A percentile compares a stretch with the other conserved stretches of the same genome.
Conservation (phyloP, 2,888 invertebrate species). For the Phalera bucephala region DNA sequence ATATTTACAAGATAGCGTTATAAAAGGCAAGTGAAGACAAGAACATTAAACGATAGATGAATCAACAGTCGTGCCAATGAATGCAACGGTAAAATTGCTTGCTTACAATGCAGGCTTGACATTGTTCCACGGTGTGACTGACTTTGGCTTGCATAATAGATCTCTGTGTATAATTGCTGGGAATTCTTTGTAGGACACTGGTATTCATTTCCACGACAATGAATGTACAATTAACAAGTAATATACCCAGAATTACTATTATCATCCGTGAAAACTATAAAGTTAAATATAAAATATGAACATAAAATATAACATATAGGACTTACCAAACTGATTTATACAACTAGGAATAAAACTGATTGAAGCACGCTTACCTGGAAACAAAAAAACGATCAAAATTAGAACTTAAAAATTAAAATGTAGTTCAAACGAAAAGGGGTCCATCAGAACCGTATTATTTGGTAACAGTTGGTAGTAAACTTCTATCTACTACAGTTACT, state of each 20-base stretch:
- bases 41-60: constrained; percentile 34
- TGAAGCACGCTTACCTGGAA: constrained; percentile 19
- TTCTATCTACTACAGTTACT: too few species aligned
- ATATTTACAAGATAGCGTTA: too few species aligned
- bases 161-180: constrained; percentile 14
- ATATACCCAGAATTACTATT: too few species aligned
- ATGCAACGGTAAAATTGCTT: constrained; percentile 23
- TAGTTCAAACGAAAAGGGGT: too few species aligned
- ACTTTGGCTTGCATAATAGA: constrained; percentile 27
- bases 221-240: too few species aligned
- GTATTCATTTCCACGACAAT: not conserved
- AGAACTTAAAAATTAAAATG: too few species aligned
- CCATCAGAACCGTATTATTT: too few species aligned
- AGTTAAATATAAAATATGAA: too few species aligned
- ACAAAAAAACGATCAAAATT: constrained; percentile 10
- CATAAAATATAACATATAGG: too few species aligned
- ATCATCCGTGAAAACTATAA: too few species aligned
- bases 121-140: constrained; percentile 29
- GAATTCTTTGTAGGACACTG: constrained; percentile 5
- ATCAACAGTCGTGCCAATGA: constrained; percentile 27
- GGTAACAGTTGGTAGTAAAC: too few species aligned
- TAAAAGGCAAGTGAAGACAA: too few species aligned
- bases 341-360: not conserved
- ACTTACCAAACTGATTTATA: not conserved
- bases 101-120: constrained; percentile 22